Conservation (phyloP, 2,113 vertebrate genomes). For the Litocranius walleri region DNA sequence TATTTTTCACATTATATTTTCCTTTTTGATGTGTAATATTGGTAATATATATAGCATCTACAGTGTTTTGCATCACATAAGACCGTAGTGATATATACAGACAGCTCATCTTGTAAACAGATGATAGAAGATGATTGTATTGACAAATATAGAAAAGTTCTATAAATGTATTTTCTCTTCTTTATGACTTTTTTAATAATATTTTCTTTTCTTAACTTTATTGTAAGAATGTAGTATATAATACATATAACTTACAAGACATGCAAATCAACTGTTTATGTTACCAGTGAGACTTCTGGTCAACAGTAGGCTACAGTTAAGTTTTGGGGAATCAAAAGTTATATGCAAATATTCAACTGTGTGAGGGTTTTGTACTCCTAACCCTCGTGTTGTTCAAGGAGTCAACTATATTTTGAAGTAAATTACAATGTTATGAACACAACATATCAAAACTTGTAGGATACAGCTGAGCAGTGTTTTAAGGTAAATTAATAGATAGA, state of each 20-base stretch:
- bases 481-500: neutral
- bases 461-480: neutral
- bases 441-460: neutral
- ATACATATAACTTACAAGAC: neutral
- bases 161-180: neutral
- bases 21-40: neutral
- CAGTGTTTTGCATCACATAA: neutral
- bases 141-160: neutral
- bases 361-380: neutral
- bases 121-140: neutral
- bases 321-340: neutral
- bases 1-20: neutral
- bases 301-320: neutral
- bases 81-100: neutral
- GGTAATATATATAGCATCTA: neutral
- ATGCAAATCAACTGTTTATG: neutral
- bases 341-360: neutral
- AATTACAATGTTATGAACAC: neutral
- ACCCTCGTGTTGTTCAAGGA: neutral
- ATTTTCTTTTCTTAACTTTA: neutral
- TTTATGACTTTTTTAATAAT: neutral
- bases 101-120: neutral
- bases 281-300: neutral
- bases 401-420: neutral
- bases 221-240: neutral